Evolutionary conservation across 2,888 invertebrate genomes (phyloP).

Genomic region (Marronus borbonicus): DNA sequence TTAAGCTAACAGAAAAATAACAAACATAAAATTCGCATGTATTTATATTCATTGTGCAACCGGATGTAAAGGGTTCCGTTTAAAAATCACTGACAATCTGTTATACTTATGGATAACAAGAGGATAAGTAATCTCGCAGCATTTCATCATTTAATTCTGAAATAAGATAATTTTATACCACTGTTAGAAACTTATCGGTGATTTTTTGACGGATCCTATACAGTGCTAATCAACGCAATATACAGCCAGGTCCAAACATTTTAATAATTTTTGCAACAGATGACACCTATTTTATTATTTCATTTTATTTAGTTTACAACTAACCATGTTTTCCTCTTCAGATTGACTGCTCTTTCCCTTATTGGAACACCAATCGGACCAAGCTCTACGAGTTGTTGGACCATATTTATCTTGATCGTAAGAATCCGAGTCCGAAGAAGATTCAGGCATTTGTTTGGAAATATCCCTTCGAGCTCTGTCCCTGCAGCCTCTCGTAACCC

Average conservation of each 20-base stretch:
- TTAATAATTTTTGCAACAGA: too few species aligned
- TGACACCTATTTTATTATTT: too few species aligned
- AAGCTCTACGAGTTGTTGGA: conserved; percentile 82
- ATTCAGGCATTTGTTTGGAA: conserved; percentile 71
- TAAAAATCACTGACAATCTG: background rate
- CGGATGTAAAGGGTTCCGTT: too few species aligned
- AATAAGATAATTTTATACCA: too few species aligned
- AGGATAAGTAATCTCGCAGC: too few species aligned
- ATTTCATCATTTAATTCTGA: too few species aligned
- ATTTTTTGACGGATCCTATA: too few species aligned
- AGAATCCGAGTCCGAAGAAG: conserved; percentile 67
- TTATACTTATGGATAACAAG: background rate
- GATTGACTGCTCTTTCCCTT: conserved; percentile 77
- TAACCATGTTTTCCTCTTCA: conserved; percentile 72
- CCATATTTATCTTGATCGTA: conserved; percentile 71
- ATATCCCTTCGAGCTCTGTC: conserved; percentile 73
- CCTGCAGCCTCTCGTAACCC: conserved; percentile 62
- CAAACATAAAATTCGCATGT: conserved; percentile 18
- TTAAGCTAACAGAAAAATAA: conserved; percentile 56
- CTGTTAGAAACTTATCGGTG: too few species aligned
- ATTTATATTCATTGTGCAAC: too few species aligned
- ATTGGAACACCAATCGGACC: conserved; percentile 81
- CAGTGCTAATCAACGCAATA: too few species aligned
- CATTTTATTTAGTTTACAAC: conserved; percentile 60
- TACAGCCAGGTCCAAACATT: too few species aligned